These are phyloP conservation scores for Parasteatoda tepidariorum DNA, from an alignment of 1,140 invertebrate genomes.

Conservation along the genomic window DNA sequence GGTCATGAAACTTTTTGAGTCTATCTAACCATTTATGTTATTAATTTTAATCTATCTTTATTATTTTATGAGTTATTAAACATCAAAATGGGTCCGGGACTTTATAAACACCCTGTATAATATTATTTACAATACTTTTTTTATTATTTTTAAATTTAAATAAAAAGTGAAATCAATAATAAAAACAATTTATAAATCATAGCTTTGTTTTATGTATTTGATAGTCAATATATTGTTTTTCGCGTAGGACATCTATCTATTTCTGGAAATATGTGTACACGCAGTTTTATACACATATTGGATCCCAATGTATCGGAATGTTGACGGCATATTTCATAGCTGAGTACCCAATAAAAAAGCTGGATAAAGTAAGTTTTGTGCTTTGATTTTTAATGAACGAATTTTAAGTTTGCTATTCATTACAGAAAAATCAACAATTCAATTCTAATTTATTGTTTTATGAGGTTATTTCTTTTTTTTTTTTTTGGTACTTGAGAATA, in stretches of 20 bases:
- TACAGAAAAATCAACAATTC: no score
- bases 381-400: no score
- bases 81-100: no score
- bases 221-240: neutral
- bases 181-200: neutral
- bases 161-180: neutral
- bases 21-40: no score
- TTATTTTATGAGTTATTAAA: no score
- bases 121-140: neutral
- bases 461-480: no score
- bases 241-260: constrained; percentile 8
- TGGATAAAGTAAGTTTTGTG: constrained; percentile 47
- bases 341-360: constrained; percentile 23
- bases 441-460: no score
- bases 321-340: constrained; percentile 58
- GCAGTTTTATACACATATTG: constrained; percentile 60
- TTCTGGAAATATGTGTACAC: constrained; percentile 54
- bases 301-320: constrained; percentile 61
- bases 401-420: no score
- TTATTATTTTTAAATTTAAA: neutral
- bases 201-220: neutral
- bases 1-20: no score
- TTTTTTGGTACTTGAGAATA: no score
- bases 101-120: no score
- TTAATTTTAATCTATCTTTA: no score